phyloP scores from a whole-genome alignment of 2,888 invertebrate species.

The Morinoia aosen region DNA sequence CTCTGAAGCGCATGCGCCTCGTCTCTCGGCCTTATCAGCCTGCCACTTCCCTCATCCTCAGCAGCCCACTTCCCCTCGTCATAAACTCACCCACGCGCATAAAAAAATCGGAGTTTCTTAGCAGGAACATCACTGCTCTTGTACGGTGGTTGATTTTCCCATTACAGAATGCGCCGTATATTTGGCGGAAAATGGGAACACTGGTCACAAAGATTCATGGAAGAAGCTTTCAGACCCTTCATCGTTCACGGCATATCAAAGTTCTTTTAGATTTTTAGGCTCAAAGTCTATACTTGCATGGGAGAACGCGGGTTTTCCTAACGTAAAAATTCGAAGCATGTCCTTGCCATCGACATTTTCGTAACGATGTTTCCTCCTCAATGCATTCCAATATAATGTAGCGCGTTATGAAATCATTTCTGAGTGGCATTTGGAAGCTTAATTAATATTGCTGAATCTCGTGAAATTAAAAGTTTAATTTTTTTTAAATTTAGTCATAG shows the following conservation, averaged over 20 bases:
- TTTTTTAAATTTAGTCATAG: not conserved
- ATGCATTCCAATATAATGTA: not conserved
- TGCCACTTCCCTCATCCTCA: conserved; percentile 38
- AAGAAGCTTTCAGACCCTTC: not conserved
- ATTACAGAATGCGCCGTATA: conserved; percentile 45
- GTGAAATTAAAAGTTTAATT: no score
- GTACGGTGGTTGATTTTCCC: conserved; percentile 42
- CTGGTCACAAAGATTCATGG: conserved; percentile 13
- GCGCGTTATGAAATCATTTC: not conserved
- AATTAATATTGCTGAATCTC: no score
- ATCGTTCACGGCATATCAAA: conserved; percentile 14
- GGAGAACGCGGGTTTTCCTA: not conserved
- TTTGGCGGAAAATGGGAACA: conserved; percentile 51
- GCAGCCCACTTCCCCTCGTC: conserved; percentile 34
- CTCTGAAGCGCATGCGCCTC: not conserved
- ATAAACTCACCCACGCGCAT: conserved; percentile 40
- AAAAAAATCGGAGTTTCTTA: conserved; percentile 37
- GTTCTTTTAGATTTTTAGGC: not conserved
- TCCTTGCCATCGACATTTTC: not conserved
- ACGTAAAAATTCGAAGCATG: not conserved
- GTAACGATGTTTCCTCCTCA: not conserved
- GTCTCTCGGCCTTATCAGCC: not conserved
- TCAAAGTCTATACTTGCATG: not conserved
- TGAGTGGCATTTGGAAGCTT: not conserved
- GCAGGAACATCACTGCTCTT: conserved; percentile 44